Base-by-base conservation (phyloP, 2,888 invertebrate genomes). In the Apoda limacodes region DNA sequence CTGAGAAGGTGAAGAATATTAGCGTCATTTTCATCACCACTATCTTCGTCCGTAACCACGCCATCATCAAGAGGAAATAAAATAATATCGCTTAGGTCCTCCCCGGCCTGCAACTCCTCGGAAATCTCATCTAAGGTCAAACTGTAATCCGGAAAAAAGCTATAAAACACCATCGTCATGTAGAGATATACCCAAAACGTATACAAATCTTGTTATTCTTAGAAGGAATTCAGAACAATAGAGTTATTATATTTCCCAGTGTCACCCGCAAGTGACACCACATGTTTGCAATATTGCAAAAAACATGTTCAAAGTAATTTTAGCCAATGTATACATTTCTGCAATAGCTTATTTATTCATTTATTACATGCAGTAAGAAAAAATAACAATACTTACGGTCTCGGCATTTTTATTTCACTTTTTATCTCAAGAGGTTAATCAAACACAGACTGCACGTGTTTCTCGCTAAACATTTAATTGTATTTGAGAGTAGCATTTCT, bases 21-120 rank as follows among this genome's bases (percentile, higher is more conserved):
- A 21, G 30, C 37, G 14, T 37, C 23, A 13, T 37, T 37, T 30
- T 37, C 37, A 15, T 37, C 37, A 7, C 37, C 37, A 33, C 33
- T 33, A 14, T 37, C 37, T 27, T 37, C 37, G 21, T 37, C 37
- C 5, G 33, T 37, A 5, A 37, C 19, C 14, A 24, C 17, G 12
- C 28, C 21, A 23, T 29, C 30, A 24, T 27, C 30, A 28, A 30
- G 37, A 26, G 33, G 33, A 30, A 37, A 37, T 25, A 30, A 35
- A 30, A 23, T 30, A 27, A 35, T 24, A 23, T 35, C 35, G n/a
- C 21, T 22, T 28, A 12, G 27, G 11, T 28, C 22, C 14, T 22
- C 28, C 22, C 22, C 28, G 13, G 21, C 22, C 5, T 9, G 21
- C 28, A 22, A 28, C 22, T 22, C 28, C 13, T 28, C 28, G 13